Evolutionary conservation across 2,113 vertebrate genomes (phyloP).

Genomic region (Emberiza fucata): DNA sequence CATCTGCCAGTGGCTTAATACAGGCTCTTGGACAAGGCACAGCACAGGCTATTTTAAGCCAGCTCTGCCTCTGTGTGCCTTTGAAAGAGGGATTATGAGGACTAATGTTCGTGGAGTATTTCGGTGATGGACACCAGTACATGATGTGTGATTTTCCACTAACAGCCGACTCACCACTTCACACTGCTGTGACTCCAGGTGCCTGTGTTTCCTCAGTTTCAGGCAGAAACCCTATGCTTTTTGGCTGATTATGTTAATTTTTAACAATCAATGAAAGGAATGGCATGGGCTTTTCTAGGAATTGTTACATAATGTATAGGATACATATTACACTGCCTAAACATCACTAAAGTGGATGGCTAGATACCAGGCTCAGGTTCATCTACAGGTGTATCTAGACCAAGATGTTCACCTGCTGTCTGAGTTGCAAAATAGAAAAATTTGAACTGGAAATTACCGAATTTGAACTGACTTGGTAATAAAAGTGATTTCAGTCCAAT

Average conservation of each 20-base stretch:
- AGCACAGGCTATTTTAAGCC: slow-evolving; percentile 37
- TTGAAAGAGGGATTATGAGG: slow-evolving; percentile 9
- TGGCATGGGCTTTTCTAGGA: neutral
- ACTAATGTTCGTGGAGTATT: neutral
- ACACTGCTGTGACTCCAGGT: neutral
- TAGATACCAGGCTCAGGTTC: neutral
- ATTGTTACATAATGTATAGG: neutral
- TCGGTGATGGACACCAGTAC: neutral
- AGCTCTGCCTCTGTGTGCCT: neutral
- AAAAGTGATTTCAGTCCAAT: neutral
- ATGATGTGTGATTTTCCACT: neutral
- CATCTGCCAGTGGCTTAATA: neutral
- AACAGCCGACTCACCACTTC: neutral
- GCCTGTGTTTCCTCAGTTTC: neutral
- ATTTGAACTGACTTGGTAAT: neutral
- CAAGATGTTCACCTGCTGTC: slow-evolving; percentile 19
- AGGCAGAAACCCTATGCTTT: neutral
- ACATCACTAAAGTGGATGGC: no score
- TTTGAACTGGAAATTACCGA: neutral
- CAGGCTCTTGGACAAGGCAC: neutral
- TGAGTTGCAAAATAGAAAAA: neutral
- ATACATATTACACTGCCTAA: neutral
- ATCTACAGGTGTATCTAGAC: neutral
- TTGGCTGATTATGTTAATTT: neutral
- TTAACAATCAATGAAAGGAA: neutral